Evolutionary conservation across 30 jellyfish, hydroid and myxozoan species (phyloP), one percentile per base, ranked within the genome.

Genomic region (Clytia hemisphaerica): DNA sequence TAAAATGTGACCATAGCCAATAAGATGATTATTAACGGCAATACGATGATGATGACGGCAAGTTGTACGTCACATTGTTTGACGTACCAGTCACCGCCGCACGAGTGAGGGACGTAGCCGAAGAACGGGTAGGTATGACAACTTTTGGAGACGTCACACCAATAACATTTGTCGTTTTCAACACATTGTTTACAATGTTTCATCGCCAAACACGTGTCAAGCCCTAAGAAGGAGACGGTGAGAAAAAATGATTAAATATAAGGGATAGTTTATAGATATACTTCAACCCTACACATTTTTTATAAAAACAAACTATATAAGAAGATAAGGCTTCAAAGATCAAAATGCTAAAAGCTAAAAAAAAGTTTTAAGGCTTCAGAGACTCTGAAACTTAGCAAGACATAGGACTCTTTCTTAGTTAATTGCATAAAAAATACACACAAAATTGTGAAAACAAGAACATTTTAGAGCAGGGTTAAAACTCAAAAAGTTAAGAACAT

Each of bases 21-120:
- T 6, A 88, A 83, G 26, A 88, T 74, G 73, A 88, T 65, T 50
- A 88, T 73, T 19, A 88, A 47, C 1, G 97, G 97, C 45, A 88
- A 75, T 3, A 88, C 78, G 34, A 88, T 79, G 70, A 88, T 72
- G 66, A 88, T 64, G 12, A 88, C 83, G 2, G 97, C 97, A 70
- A 88, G 71, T 63, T 88, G 97, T 2, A 88, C 94, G 40, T 88
- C 93, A 28, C 97, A 88, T 71, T 88, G 94, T 42, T 88, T 88
- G 84, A 79, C 82, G 32, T 79, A 88, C 97, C 97, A 88, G 55
- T 88, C 89, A 7, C 95, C 92, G 5, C 93, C 95, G 40, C 97
- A 88, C 44, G 91, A 71, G 61, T 86, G 94, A 16, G 97, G 97
- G 3, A 88, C 72, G 76, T 44, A 88, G 31, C 97, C 97, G 74